Evolutionary conservation across 2,888 invertebrate species (phyloP), one percentile per base, ranked within the genome.

Genomic region (Folsomia candida): DNA sequence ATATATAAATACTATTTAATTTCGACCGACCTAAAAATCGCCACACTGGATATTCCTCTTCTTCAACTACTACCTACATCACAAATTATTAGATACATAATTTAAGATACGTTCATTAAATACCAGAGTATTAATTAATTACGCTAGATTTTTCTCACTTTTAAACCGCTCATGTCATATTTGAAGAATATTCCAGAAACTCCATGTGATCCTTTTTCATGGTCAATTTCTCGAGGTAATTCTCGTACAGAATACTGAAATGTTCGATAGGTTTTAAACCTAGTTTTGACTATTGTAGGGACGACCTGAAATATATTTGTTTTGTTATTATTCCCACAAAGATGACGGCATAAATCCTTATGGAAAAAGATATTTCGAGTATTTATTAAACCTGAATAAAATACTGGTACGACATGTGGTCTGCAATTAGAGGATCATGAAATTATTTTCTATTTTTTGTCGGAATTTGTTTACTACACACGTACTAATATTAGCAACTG

Each of bases 231-330:
- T 77, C 97, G 87, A 80, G 89, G 89, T 81, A 95, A 86, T 81
- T 95, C 94, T 80, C 96, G 95, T 0, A 95, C 95, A 14, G 97
- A 92, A 83, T 96, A 98, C 83, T 98, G 97, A 82, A 90, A 97
- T 1, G 79, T 79, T 28, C 68, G 61, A 51, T 78, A 78, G 1
- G 76, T 72, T 60, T 88, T 89, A 80, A 92, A 78, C 60, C 74
- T 86, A 2, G 91, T 91, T 76, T 90, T 88, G n/a, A 98, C 91
- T 81, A 93, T 92, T 0, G 98, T 98, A 0, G 97, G 96, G 0
- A 98, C 97, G 20, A 98, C 91, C 47, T 47, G 47, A n/a, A n/a
- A n/a, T n/a, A n/a, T n/a, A n/a, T n/a, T n/a, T n/a, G n/a, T n/a
- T n/a, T n/a, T n/a, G n/a, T n/a, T n/a, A n/a, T n/a, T n/a, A n/a